Conservation (phyloP, 2,797 vertebrate genomes). For the Bradypodion ventrale region DNA sequence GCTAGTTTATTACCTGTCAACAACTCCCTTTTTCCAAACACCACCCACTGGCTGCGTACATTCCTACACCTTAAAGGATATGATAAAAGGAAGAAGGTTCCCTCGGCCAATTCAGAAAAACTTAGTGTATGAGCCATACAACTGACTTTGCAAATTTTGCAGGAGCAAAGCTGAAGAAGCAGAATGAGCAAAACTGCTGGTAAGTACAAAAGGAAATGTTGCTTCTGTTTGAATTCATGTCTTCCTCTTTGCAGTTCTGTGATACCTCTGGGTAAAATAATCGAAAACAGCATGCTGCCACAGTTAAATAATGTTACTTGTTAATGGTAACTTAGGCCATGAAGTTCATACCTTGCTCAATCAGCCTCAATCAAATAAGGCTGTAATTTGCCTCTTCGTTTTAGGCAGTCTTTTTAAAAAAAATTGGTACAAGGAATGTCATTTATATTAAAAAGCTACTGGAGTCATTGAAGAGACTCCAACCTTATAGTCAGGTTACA, state of each 20-base stretch:
- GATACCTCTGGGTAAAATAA: background rate
- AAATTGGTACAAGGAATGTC: background rate
- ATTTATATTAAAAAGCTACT: background rate
- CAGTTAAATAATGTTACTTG: background rate
- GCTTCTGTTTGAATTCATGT: background rate
- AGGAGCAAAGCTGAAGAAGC: background rate
- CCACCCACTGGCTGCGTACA: conserved; percentile 63
- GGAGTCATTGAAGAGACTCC: background rate
- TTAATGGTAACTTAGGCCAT: background rate
- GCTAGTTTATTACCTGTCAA: background rate
- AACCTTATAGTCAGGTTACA: too few species aligned
- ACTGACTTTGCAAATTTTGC: fast-evolving
- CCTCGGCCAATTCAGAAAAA: conserved; percentile 43
- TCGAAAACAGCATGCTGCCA: background rate
- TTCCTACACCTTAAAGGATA: conserved; percentile 56
- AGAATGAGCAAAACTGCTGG: conserved; percentile 46
- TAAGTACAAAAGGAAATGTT: conserved; percentile 46
- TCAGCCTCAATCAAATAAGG: background rate
- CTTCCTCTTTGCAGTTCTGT: background rate
- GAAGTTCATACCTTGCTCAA: background rate
- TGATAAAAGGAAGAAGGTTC: conserved; percentile 64
- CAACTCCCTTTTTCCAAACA: conserved; percentile 66
- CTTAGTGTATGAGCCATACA: conserved; percentile 30
- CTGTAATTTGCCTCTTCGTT: background rate
- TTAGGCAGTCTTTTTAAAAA: too few species aligned